Evolutionary conservation across 2,113 vertebrate species (phyloP).

Genomic region (Choloepus hoffmanni): DNA sequence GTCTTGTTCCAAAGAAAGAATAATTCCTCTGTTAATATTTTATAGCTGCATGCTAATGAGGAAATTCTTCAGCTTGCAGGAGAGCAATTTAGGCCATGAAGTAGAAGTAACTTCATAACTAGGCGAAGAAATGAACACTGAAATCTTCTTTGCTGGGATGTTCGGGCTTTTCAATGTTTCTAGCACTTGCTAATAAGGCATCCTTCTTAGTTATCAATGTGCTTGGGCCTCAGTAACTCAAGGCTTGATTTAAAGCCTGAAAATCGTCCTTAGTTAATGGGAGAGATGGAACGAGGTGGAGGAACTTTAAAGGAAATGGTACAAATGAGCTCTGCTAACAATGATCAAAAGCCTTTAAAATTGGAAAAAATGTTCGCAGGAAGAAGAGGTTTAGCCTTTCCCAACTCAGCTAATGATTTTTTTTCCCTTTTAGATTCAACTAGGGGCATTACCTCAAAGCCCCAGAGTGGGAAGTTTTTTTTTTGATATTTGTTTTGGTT

Average conservation of each 20-base stretch:
- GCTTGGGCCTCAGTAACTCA: constrained; percentile 60
- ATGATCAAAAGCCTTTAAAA: constrained; percentile 77
- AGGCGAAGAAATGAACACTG: constrained; percentile 48
- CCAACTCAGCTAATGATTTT: constrained; percentile 73
- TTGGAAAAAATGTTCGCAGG: constrained; percentile 61
- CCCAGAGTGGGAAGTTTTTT: constrained; percentile 55
- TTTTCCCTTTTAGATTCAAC: constrained; percentile 45
- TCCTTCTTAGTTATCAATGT: constrained; percentile 67
- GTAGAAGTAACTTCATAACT: constrained; percentile 67
- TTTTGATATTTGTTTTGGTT: constrained; percentile 71
- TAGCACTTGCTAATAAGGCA: constrained; percentile 71
- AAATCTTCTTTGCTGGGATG: constrained; percentile 51
- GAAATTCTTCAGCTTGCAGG: constrained; percentile 63
- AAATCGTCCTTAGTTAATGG: constrained; percentile 76
- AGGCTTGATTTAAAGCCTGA: constrained; percentile 71
- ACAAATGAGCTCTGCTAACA: constrained; percentile 77
- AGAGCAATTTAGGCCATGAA: constrained; percentile 73
- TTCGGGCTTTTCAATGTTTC: constrained; percentile 56
- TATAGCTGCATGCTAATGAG: constrained; percentile 78
- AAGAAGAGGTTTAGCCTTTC: constrained; percentile 53
- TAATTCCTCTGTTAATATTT: constrained; percentile 76
- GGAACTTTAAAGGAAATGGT: constrained; percentile 76
- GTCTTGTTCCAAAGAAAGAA: constrained; percentile 70
- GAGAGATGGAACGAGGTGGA: constrained; percentile 41
- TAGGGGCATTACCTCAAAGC: constrained; percentile 71